Evolutionary conservation across 2,113 vertebrate genomes (phyloP), one percentile per base, ranked within the genome.

Genomic region (Paradoxurus hermaphroditus): DNA sequence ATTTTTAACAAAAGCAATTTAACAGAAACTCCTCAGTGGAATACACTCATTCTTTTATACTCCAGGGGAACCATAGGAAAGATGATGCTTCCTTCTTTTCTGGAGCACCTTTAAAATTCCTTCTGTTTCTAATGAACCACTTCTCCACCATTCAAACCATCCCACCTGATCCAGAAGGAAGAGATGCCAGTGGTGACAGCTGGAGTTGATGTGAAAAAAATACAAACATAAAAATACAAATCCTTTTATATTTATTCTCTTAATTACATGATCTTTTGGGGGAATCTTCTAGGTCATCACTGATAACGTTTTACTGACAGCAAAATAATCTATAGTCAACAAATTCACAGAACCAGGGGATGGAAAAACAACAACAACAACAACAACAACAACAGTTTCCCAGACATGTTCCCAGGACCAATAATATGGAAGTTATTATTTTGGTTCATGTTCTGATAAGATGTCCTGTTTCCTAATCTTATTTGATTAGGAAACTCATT

Each of bases 401-500:
- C 81, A 87, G 36, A 63, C 88, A 65, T 53, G n/a, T 84, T 75
- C 5, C 36, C 18, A 86, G 51, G 5, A 77, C 11, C 44, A 94
- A 86, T 44, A 86, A 95, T 72, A 44, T 85, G 14, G 46, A 92
- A 77, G 59, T 56, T 29, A 41, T 68, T 68, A n/a, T 75, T 91
- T 86, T 90, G 78, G 73, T 36, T 68, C 95, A 95, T 79, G 44
- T 90, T 56, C 86, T 86, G 59, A 89, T 31, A 93, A 75, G 34
- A 70, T 65, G 34, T 3, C 18, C 56, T 96, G 13, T 86, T 96
- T 95, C 68, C 41, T 84, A 97, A 39, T 90, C 25, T 51, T 44
- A 93, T 72, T 81, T 95, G 78, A 96, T 93, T 89, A 92, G 84
- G 95, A 90, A 79, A 87, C 36, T 83, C 41, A 83, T 88, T 83